Evolutionary conservation across 2,888 invertebrate genomes (phyloP).

Genomic region (Cotesia congregata): DNA sequence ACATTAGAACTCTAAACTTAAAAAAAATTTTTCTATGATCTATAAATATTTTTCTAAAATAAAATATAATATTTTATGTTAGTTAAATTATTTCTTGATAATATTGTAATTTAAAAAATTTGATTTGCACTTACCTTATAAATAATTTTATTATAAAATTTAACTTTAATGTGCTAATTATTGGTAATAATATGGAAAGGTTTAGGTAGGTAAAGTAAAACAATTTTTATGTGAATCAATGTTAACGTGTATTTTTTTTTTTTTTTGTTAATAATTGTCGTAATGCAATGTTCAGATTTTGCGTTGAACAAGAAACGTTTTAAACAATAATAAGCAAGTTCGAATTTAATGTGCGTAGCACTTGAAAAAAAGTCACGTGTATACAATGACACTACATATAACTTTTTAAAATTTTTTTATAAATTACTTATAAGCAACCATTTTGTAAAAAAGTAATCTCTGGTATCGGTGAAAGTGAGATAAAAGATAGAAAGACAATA

Average conservation of each 20-base stretch:
- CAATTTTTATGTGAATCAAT: slow-evolving; percentile 53
- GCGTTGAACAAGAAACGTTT: slow-evolving; percentile 54
- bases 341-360: slow-evolving; percentile 64
- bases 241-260: slow-evolving; percentile 63
- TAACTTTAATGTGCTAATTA: background rate
- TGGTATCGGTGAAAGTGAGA: slow-evolving; percentile 50
- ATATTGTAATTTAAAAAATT: background rate
- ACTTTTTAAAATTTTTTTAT: slow-evolving; percentile 35
- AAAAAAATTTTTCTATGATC: too few species aligned
- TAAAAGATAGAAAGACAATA: slow-evolving; percentile 42
- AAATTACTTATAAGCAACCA: slow-evolving; percentile 51
- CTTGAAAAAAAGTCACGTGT: slow-evolving; percentile 62
- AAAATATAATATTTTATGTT: too few species aligned
- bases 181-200: background rate
- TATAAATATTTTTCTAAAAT: too few species aligned
- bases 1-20: too few species aligned
- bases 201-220: slow-evolving; percentile 22
- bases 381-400: slow-evolving; percentile 53
- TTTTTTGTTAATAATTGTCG: slow-evolving; percentile 62
- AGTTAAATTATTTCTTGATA: too few species aligned
- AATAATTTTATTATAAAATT: background rate
- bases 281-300: slow-evolving; percentile 51
- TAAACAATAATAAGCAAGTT: slow-evolving; percentile 51
- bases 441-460: slow-evolving; percentile 61
- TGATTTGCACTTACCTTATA: background rate